Evolutionary conservation across 2,888 invertebrate species (phyloP).

Genomic region (Nomada ruficornis): DNA sequence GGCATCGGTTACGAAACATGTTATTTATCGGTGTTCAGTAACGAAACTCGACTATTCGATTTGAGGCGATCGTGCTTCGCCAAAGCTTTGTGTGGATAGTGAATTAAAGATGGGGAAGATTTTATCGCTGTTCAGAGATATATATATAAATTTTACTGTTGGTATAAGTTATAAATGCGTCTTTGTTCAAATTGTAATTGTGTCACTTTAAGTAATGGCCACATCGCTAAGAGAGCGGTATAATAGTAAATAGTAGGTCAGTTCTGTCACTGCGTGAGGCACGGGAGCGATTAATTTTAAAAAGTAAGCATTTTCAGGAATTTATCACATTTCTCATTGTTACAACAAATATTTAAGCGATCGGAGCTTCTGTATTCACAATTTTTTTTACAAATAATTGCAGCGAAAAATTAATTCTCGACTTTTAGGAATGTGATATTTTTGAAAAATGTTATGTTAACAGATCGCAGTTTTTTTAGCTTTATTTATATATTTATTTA

Average conservation of each 20-base stretch:
- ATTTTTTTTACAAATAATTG: too few relatives aligned
- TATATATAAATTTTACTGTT: neutral
- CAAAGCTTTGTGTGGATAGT: neutral
- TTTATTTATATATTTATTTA: neutral
- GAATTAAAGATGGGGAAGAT: neutral
- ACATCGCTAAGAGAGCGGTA: neutral
- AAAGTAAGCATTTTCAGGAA: neutral
- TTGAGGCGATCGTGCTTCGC: neutral
- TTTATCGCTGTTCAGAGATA: neutral
- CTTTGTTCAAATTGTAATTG: neutral
- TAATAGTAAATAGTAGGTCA: slow-evolving; percentile 1
- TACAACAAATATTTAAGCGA: neutral
- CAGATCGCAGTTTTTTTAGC: neutral
- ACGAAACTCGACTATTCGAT: neutral
- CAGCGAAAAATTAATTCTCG: too few relatives aligned
- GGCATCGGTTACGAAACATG: neutral
- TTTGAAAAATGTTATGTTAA: too few relatives aligned
- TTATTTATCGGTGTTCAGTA: neutral
- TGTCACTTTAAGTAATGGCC: neutral
- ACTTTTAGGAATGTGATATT: too few relatives aligned
- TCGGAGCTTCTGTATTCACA: too few relatives aligned
- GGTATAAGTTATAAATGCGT: neutral
- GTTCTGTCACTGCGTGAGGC: neutral
- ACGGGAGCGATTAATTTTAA: slow-evolving; percentile 18
- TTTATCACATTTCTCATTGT: neutral